Base-by-base conservation (phyloP, 2,113 vertebrate species). In the Eidolon helvum region DNA sequence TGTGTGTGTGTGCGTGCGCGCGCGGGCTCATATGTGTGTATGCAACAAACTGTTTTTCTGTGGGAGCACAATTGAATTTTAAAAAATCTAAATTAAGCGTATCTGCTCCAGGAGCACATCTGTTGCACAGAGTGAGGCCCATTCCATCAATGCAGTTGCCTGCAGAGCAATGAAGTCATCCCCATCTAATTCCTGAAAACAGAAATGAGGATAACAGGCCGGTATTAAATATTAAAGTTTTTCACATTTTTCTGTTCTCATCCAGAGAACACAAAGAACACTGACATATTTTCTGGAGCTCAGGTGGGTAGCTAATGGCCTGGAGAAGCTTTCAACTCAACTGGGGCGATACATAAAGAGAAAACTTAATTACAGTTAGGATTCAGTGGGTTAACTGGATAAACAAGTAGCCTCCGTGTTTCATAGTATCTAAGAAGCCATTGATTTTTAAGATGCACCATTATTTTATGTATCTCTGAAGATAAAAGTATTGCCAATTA, bases 221-320 rank as follows among this genome's bases (percentile, higher is more conserved):
- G 43, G 40, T 74, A 94, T 94, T 94, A 95, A 96, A 97, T 94
- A 95, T 96, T 95, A 86, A 96, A 68, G 59, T 55, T 71, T 48
- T 45, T 40, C 89, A 77, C 55, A 83, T 74, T 94, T 88, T 94
- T 71, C 91, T 78, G 14, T 94, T 97, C 86, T 91, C 55, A 87
- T 90, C 69, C 57, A 93, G 85, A 91, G 96, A 95, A 94, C 82
- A 78, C 80, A 96, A 90, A 96, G 92, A 93, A 55, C 59, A 48
- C 69, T 72, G 96, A 93, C 94, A 80, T 90, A 43, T 95, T 94
- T 96, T 88, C 68, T 0, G 0, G 95, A 93, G 77, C 93, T 91
- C 96, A 95, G 96, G 86, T 97, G 95, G 95, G 16, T 83, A 74
- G 95, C 65, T 97, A 95, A 97, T 96, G 93, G 96, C 61, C 91